Evolutionary conservation across 2,797 vertebrate species (phyloP), one percentile per base, ranked within the genome.

Genomic region (Gouania willdenowi): DNA sequence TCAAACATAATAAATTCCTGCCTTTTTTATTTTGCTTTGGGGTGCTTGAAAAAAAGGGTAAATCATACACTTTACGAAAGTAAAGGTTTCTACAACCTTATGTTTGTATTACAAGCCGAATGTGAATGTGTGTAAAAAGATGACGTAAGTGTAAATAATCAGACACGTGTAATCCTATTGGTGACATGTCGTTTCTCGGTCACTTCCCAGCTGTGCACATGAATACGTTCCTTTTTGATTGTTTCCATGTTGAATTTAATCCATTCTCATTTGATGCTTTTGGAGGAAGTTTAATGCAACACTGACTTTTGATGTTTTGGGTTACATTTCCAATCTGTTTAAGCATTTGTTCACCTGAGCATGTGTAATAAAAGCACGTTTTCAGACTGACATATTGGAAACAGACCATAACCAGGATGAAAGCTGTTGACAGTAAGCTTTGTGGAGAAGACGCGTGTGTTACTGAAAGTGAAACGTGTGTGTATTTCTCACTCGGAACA

Each of bases 1-100:
- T 61, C 49, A 47, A 60, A 66, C 41, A 40, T 41, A 31, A 10
- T n/a, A 34, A 62, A 65, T 48, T 41, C 26, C 62, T 52, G 61
- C 21, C 3, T 42, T 56, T 27, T 60, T 53, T 69, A 13, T 13
- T 30, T 53, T 69, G 13, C 13, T 30, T 45, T 3, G 0, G 38
- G 45, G 52, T 39, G 28, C 27, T 40, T 8, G 0, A 50, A 28
- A 39, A 54, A 63, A 12, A 20, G 9, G n/a, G n/a, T n/a, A n/a
- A n/a, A 56, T 26, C 39, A 11, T 8, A 51, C 49, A 42, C 27
- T 47, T 54, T n/a, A 11, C 31, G 40, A 23, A 63, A 52, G 8
- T 8, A 42, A 73, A 75, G 39, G 66, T 54, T n/a, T n/a, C n/a
- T n/a, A n/a, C n/a, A n/a, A n/a, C n/a, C n/a, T n/a, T n/a, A n/a